Conservation (phyloP, 2,797 vertebrate species). For the Karalla daura region DNA sequence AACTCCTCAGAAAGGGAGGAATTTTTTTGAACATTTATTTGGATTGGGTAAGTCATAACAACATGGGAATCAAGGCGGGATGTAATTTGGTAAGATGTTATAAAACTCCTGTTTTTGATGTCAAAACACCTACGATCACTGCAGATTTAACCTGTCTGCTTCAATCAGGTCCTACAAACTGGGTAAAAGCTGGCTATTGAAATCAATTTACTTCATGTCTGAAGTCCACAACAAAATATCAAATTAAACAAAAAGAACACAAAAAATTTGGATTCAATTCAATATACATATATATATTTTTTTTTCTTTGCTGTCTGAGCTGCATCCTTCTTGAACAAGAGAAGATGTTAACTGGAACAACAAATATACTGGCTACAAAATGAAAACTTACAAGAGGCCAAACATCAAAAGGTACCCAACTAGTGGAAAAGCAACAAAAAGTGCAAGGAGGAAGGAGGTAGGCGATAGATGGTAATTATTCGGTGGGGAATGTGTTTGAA, state of each 20-base stretch:
- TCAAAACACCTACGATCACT: neutral
- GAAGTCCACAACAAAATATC: too few relatives aligned
- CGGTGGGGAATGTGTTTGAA: constrained; percentile 25
- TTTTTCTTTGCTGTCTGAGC: too few relatives aligned
- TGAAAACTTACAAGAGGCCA: too few relatives aligned
- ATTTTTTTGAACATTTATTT: constrained; percentile 31
- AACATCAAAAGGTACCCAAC: neutral
- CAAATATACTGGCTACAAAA: too few relatives aligned
- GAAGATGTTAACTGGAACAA: too few relatives aligned
- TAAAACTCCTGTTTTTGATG: neutral
- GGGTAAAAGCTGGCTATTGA: too few relatives aligned
- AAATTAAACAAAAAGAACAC: neutral
- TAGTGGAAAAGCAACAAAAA: neutral
- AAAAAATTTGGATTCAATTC: too few relatives aligned
- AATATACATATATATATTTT: too few relatives aligned
- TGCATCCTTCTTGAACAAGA: too few relatives aligned
- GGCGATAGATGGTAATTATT: neutral
- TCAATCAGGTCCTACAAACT: neutral
- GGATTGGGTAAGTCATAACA: constrained; percentile 21
- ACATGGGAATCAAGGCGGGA: neutral
- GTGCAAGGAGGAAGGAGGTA: neutral
- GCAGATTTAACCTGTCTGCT: neutral
- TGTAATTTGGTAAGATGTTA: constrained; percentile 11
- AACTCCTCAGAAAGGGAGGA: constrained; percentile 52
- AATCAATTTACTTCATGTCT: too few relatives aligned